phyloP scores from a whole-genome alignment of 2,888 invertebrate genomes.

The Zelleria hepariella region DNA sequence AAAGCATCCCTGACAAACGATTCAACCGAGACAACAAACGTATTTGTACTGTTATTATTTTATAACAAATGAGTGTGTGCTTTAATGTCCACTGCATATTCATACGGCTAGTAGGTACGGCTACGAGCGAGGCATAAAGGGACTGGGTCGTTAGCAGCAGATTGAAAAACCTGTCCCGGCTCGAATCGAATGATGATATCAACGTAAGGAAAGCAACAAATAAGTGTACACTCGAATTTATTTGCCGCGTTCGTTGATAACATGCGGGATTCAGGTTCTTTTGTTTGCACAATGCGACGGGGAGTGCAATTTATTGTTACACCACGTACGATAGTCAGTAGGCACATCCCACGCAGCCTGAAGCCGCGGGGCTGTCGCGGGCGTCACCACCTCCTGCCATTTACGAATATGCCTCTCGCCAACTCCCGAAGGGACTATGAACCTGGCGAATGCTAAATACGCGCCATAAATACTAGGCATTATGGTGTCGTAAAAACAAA shows the following conservation, averaged over 20 bases:
- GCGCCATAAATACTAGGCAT: slow-evolving; percentile 56
- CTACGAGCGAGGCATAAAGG: not conserved
- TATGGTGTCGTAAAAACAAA: slow-evolving; percentile 66
- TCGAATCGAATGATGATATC: slow-evolving; percentile 52
- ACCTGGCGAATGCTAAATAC: slow-evolving; percentile 54
- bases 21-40: slow-evolving; percentile 11
- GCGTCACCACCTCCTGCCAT: slow-evolving; percentile 26
- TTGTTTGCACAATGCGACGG: slow-evolving; percentile 59
- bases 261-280: slow-evolving; percentile 47
- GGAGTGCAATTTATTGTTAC: slow-evolving; percentile 67
- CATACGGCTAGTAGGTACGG: slow-evolving; percentile 7
- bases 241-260: slow-evolving; percentile 62
- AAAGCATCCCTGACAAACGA: slow-evolving; percentile 34
- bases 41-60: slow-evolving; percentile 23
- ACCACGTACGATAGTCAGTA: slow-evolving; percentile 62
- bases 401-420: slow-evolving; percentile 34
- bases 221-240: slow-evolving; percentile 60
- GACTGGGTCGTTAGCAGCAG: not conserved
- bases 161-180: slow-evolving; percentile 12
- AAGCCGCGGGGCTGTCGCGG: slow-evolving; percentile 20
- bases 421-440: slow-evolving; percentile 53
- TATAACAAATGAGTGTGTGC: slow-evolving; percentile 20
- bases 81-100: slow-evolving; percentile 17
- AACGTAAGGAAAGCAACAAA: slow-evolving; percentile 42
- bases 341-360: slow-evolving; percentile 55